Base-by-base conservation (phyloP, 92 coral and sea anemone species). In the Phenganax stokvisi region DNA sequence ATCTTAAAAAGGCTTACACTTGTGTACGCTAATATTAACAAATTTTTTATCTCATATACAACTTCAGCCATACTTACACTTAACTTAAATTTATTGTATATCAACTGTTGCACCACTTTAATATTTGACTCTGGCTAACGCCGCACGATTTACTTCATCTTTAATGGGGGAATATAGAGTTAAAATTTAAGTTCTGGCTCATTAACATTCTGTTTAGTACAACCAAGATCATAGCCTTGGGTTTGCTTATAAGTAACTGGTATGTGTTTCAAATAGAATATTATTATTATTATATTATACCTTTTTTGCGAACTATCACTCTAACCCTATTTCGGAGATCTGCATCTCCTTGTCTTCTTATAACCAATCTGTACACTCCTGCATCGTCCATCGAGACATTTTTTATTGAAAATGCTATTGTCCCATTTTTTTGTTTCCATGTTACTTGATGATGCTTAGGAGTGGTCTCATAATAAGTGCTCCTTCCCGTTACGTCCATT, bases 381-480 rank as follows among this genome's bases (percentile, higher is more conserved):
- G n/a, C 54, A n/a, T 68, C 73, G 73, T 7, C n/a, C 73, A 68
- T 68, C 53, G 73, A 68, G 53, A 68, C 16, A 3, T 68, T 68
- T 53, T 10, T 68, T 68, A 68, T 37, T 68, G 53, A 2, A 37
- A 68, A 28, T 27, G n/a, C 11, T 30, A 68, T 68, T 2, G 73
- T 30, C 7, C 73, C 73, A 17, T 68, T 10, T 68, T 68, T 27
- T 20, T 68, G 31, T 30, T 2, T 30, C 73, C 73, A 68, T 30
- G 73, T 30, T 68, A 68, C 16, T 4, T 68, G 12, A 68, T 68
- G 30, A 68, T 52, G 73, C 15, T 37, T 6, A 37, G 12, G 52
- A 16, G 15, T 68, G 12, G 73, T 16, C 15, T 30, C 12, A 53
- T 68, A 68, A 30, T 68, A 30, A 68, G 16, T 3, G 52, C 10